Conservation (phyloP, 2,888 invertebrate genomes). For the Pandemis corylana region DNA sequence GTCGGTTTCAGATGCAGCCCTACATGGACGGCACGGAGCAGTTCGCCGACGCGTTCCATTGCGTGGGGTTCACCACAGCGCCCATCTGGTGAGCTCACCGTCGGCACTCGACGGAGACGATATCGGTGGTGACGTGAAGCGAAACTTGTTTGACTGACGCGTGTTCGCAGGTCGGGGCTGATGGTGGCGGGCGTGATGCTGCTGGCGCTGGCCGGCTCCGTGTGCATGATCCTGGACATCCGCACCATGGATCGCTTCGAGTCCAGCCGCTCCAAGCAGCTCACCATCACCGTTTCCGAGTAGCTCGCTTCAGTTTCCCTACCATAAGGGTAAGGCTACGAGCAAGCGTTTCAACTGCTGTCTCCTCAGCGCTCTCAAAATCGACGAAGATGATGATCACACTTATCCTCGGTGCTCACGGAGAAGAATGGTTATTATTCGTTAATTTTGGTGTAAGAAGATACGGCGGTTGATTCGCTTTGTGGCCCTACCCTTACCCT, state of each 20-base stretch:
- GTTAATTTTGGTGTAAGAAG: too few species aligned
- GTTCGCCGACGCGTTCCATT: slow-evolving; percentile 93
- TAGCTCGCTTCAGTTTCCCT: slow-evolving; percentile 60
- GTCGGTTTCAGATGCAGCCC: slow-evolving; percentile 78
- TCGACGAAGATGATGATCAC: too few species aligned
- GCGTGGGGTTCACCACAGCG: slow-evolving; percentile 94
- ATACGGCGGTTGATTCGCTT: too few species aligned
- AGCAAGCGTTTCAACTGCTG: too few species aligned
- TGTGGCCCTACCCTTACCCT: too few species aligned
- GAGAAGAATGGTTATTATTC: too few species aligned
- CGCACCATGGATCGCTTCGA: slow-evolving; percentile 99
- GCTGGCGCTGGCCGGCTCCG: slow-evolving; percentile 91
- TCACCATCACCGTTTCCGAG: slow-evolving; percentile 92
- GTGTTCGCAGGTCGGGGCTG: slow-evolving; percentile 88
- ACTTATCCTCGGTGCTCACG: too few species aligned
- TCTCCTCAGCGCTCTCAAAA: too few species aligned
- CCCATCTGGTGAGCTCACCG: slow-evolving; percentile 89
- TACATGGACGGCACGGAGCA: slow-evolving; percentile 79
- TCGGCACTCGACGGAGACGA: neutral
- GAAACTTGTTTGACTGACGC: neutral
- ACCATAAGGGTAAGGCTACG: too few species aligned
- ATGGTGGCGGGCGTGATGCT: slow-evolving; percentile 91
- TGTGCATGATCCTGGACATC: slow-evolving; percentile 95
- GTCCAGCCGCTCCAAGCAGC: slow-evolving; percentile 96
- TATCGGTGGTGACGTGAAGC: neutral